Base-by-base conservation (phyloP, 2,113 vertebrate species). In the Hemiprocne comata region DNA sequence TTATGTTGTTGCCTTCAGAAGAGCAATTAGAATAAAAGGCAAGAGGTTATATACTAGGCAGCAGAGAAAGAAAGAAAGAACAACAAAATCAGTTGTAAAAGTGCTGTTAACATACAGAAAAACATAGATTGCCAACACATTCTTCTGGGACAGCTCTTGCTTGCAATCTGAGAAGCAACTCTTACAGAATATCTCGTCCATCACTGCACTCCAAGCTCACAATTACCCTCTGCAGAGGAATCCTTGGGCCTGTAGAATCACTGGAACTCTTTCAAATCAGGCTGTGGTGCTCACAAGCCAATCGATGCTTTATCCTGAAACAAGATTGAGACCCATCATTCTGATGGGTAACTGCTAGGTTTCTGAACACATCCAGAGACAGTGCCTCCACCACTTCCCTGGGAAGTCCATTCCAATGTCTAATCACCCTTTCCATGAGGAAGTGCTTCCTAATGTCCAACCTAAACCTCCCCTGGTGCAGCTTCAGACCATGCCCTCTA, bases 261-360 rank as follows among this genome's bases (percentile, higher is more conserved):
- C 36, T 88, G 86, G 65, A 88, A 54, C 73, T 94, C 78, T 82
- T 74, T 74, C 75, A 69, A 28, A 31, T 92, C 64, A 85, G 90
- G 50, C 23, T 72, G 1, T 1, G 0, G 20, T 18, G 21, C 55
- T 58, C 18, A 48, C 23, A 42, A 42, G 36, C n/a, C 87, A 75
- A 88, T 66, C 85, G 83, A n/a, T 80, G 31, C 12, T 85, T 96
- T 81, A 78, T 81, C n/a, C 60, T 79, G 58, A 85, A 93, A 95
- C 28, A 71, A 81, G 31, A 17, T 42, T 89, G 53, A 86, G 61
- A 91, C 62, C 53, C 2, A 25, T 89, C 74, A 72, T 94, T 95
- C 50, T 96, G 91, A 76, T 53, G 46, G 34, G 31, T 72, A 82
- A 81, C 50, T 92, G 28, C 65, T 69, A 31, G 18, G 46, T 72